Conservation (phyloP, 2,888 invertebrate genomes). For the Drosophila eohydei region DNA sequence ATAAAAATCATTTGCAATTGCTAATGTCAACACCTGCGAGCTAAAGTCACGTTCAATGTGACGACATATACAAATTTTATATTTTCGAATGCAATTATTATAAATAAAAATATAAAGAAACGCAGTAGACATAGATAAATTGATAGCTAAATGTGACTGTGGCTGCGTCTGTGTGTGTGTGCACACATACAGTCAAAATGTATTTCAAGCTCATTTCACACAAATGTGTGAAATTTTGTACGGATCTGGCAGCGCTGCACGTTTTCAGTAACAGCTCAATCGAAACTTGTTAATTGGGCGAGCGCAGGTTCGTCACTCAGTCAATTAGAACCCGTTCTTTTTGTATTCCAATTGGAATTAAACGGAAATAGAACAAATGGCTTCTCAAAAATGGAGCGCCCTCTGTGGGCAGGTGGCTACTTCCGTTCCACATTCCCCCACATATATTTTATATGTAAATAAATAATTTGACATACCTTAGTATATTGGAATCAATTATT, state of each 20-base stretch:
- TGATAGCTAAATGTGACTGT: slow-evolving; percentile 36
- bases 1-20: slow-evolving; percentile 44
- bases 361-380: slow-evolving; percentile 67
- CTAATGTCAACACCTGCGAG: slow-evolving; percentile 31
- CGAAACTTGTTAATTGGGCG: slow-evolving; percentile 76
- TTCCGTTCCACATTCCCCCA: slow-evolving; percentile 38
- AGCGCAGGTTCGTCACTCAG: slow-evolving; percentile 66
- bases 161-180: background rate
- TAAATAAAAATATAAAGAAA: slow-evolving; percentile 24
- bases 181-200: slow-evolving; percentile 1
- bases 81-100: slow-evolving; percentile 33
- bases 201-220: slow-evolving; percentile 54
- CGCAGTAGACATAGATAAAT: slow-evolving; percentile 48
- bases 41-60: slow-evolving; percentile 63
- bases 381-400: slow-evolving; percentile 52
- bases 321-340: slow-evolving; percentile 76
- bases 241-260: slow-evolving; percentile 47
- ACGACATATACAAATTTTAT: slow-evolving; percentile 28
- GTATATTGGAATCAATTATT: slow-evolving; percentile 42
- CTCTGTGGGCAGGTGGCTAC: slow-evolving; percentile 62
- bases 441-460: slow-evolving; percentile 24
- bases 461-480: slow-evolving; percentile 37
- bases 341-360: slow-evolving; percentile 55
- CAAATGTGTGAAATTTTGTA: slow-evolving; percentile 65
- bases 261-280: slow-evolving; percentile 59